Evolutionary conservation across 92 coral and sea anemone species (phyloP), one percentile per base, ranked within the genome.

Genomic region (Paramuricea clavata): DNA sequence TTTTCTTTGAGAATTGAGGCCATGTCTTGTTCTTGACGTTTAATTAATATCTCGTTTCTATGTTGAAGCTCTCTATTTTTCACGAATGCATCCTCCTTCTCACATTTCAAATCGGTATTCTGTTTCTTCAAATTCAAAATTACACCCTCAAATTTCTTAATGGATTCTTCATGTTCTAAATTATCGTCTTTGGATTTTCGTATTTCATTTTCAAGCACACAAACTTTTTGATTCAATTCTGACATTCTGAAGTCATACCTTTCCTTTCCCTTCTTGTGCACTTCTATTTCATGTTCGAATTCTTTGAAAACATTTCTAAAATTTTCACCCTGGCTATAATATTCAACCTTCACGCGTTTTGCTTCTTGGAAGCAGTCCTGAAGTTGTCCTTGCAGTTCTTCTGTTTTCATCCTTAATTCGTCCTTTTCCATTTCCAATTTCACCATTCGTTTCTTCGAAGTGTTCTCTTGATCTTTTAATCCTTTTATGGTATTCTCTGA

Each of bases 181-280:
- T 35, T 76, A 30, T 76, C 82, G 0, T 49, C 33, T 49, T 76
- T 49, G 28, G 33, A 49, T 76, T 61, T 30, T 76, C 35, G 64
- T 30, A 36, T 54, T 76, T 54, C 82, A 7, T 54, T 7, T 0
- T 50, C 44, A 17, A 59, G 33, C 36, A 33, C 11, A 32, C 56
- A 33, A 15, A 30, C 0, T 27, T 76, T 30, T 30, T 4, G 22
- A 30, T 76, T 42, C 12, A 76, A 22, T 50, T 76, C 68, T 12
- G 22, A 21, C 12, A 50, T 5, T 31, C 41, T 26, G 16, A n/a
- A 70, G 0, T 8, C 30, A 21, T 34, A 54, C 4, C 23, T 8
- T 67, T 67, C 81, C 35, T 74, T 74, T 21, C 43, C 61, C 6
- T 25, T 6, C 33, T 27, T 43, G 1, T 41, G 1, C 43, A 2